A percentile compares a stretch with the other conserved stretches of the same genome.
Evolutionary conservation across 1,140 invertebrate genomes (phyloP).

Genomic region (Pomacea maculata): DNA sequence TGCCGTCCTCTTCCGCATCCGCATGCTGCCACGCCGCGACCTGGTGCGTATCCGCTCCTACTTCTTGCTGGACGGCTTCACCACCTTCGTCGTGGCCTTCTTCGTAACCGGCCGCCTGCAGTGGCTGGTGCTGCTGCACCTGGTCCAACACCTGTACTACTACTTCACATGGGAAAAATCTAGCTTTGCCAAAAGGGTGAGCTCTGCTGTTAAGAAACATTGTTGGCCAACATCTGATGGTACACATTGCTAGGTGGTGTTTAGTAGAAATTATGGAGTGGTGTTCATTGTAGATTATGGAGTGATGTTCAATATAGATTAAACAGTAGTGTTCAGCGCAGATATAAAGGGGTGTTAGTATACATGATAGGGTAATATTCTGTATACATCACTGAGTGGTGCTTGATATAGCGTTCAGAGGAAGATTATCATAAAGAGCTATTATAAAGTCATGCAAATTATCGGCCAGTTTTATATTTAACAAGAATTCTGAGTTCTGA

Average conservation of each 20-base stretch:
- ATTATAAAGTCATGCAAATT: too few species aligned
- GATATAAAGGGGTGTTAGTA: background rate
- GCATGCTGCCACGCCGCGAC: conserved; percentile 52
- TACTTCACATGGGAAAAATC: conserved; percentile 53
- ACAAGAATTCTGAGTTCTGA: too few species aligned
- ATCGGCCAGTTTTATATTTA: too few species aligned
- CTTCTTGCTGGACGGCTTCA: conserved; percentile 49
- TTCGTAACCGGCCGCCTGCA: conserved; percentile 37
- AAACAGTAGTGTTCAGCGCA: background rate
- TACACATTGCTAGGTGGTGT: background rate
- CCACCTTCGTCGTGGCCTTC: conserved; percentile 45
- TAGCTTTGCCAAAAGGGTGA: conserved; percentile 48
- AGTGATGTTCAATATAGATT: background rate
- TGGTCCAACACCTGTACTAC: conserved; percentile 53
- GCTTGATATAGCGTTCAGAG: too few species aligned
- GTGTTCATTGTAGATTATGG: background rate
- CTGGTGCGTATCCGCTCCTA: conserved; percentile 50
- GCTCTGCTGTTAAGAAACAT: background rate
- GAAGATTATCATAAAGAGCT: too few species aligned
- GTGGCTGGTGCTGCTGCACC: conserved; percentile 49
- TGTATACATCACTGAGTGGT: too few species aligned
- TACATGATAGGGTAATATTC: background rate
- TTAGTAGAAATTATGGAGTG: background rate
- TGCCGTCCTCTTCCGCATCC: conserved; percentile 44
- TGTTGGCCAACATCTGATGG: background rate